These are phyloP conservation scores for Cervus canadensis DNA, from an alignment of 2,113 vertebrate species.

Conservation along the genomic window DNA sequence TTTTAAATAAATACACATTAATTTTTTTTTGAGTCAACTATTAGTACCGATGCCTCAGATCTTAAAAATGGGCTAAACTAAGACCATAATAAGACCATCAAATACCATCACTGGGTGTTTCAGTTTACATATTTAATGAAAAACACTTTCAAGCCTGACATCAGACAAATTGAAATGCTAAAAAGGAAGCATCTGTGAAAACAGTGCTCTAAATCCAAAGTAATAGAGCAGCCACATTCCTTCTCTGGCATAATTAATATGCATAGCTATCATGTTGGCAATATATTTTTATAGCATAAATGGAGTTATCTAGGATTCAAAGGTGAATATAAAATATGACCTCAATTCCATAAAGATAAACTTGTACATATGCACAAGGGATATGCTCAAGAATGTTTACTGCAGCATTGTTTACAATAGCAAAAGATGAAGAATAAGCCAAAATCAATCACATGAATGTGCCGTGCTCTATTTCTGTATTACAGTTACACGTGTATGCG, in stretches of 20 bases:
- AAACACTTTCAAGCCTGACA: not conserved
- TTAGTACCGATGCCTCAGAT: not conserved
- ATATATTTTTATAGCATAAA: constrained; percentile 5
- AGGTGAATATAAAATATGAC: not conserved
- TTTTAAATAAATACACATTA: constrained; percentile 18
- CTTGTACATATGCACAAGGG: not conserved
- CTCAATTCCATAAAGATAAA: constrained; percentile 1
- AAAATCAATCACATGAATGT: not conserved
- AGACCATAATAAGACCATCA: not conserved
- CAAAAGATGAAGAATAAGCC: not conserved
- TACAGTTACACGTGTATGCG: not conserved
- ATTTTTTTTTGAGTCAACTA: not conserved
- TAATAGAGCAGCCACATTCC: not conserved
- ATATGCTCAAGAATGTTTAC: not conserved
- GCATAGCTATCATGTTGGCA: not conserved
- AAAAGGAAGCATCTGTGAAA: not conserved
- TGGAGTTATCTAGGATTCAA: not conserved
- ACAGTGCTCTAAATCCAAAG: not conserved
- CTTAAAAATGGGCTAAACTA: not conserved
- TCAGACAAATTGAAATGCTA: not conserved
- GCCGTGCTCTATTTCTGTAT: not conserved
- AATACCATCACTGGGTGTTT: not conserved
- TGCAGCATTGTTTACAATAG: not conserved
- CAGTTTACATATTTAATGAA: not conserved
- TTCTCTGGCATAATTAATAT: constrained; percentile 16